phyloP scores from a whole-genome alignment of 2,888 invertebrate species.

The Campoplex capitator region DNA sequence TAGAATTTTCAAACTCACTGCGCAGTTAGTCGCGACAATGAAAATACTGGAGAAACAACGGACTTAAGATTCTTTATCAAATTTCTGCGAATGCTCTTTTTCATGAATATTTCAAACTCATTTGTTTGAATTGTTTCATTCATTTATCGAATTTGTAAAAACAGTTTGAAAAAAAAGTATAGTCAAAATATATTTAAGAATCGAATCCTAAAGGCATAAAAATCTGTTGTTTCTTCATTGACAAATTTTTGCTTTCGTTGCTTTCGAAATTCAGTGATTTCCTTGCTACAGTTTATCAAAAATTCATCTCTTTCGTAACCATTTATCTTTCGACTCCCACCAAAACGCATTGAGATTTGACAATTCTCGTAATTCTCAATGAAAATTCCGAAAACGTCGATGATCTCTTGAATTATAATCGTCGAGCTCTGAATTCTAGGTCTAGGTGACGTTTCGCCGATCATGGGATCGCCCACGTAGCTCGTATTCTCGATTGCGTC shows the following conservation, averaged over 20 bases:
- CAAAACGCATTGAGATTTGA: neutral
- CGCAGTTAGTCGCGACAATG: too few species aligned
- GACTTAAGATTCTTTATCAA: neutral
- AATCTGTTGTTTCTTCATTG: neutral
- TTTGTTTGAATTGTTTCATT: neutral
- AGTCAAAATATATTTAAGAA: neutral
- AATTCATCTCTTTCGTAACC: neutral
- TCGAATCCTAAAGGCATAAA: too few species aligned
- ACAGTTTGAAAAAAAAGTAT: neutral
- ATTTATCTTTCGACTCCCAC: neutral
- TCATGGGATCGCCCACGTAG: slow-evolving; percentile 45
- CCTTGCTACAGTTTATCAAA: neutral
- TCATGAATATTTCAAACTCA: neutral
- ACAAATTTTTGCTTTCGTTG: neutral
- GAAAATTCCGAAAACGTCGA: neutral
- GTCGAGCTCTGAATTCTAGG: slow-evolving; percentile 11
- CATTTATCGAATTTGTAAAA: neutral
- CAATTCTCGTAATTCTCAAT: neutral
- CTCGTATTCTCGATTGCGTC: slow-evolving; percentile 46
- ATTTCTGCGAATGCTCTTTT: neutral
- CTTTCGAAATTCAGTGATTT: neutral
- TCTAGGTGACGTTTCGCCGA: slow-evolving; percentile 29
- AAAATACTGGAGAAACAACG: too few species aligned
- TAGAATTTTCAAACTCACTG: neutral
- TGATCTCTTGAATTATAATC: neutral